A percentile compares a stretch with the other conserved stretches of the same genome.
These are phyloP conservation scores for Microctenopoma steveboyesi DNA, from an alignment of 2,797 vertebrate species.

Conservation along the genomic window DNA sequence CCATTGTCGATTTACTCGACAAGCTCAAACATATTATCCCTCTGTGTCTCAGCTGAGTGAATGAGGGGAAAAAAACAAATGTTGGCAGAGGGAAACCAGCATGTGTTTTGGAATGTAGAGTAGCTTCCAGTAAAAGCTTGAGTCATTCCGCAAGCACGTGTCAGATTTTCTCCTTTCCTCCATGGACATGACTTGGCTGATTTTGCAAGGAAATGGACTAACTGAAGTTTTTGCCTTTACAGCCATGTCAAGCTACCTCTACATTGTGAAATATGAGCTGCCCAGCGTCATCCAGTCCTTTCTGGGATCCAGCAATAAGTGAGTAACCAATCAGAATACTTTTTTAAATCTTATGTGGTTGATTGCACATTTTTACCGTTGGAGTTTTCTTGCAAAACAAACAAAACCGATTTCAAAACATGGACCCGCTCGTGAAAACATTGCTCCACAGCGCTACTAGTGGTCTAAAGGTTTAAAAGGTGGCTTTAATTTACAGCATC, in stretches of 20 bases:
- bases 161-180: not conserved
- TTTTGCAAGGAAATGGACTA: constrained; percentile 4
- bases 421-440: not conserved
- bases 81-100: constrained; percentile 4
- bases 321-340: constrained; percentile 64
- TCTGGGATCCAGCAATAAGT: constrained; percentile 84
- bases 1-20: not conserved
- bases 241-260: constrained; percentile 99
- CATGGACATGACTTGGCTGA: not conserved
- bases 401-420: not conserved
- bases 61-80: not conserved
- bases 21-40: constrained; percentile 11
- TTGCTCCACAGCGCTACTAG: not conserved
- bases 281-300: constrained; percentile 94
- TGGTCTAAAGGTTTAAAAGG: not conserved
- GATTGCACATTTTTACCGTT: not conserved
- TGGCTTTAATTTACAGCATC: not conserved
- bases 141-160: constrained; percentile 32
- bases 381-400: constrained; percentile 10
- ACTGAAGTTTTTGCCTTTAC: constrained; percentile 60
- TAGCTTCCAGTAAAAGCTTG: constrained; percentile 35
- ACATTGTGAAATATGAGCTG: constrained; percentile 98
- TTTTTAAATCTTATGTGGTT: too few species aligned
- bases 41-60: constrained; percentile 16
- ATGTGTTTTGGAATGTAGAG: constrained; percentile 21